Base-by-base conservation (phyloP, 2,113 vertebrate species). In the Hirundichthys speculiger region DNA sequence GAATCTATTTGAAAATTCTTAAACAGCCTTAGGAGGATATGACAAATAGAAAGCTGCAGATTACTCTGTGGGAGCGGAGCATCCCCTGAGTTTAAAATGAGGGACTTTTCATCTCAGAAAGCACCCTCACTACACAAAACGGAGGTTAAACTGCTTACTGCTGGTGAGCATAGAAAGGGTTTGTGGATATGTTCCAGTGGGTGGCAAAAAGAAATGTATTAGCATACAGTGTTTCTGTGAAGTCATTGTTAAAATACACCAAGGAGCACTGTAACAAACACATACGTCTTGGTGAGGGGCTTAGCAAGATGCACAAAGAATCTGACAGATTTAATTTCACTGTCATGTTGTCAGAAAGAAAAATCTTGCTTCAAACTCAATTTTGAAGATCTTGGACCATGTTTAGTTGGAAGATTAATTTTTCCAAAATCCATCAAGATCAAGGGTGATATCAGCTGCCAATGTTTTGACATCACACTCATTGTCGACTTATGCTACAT, bases 1-100 rank as follows among this genome's bases (percentile, higher is more conserved):
- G 71, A 50, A 85, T 83, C 68, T 80, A 76, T 58, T 13, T 22
- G 59, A 53, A 42, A 67, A 69, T 71, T 86, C 71, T 86, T 80
- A 77, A 69, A 72, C 38, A 57, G 75, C 73, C 70, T 81, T 62
- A 77, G 70, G 75, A 79, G 68, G 79, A 83, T 79, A 72, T 75
- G 82, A 81, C 75, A 86, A 88, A 89, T 49, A 80, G 65, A 87
- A 85, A 80, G 77, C 68, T 74, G 54, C 54, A 88, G 83, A 89
- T 90, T 88, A 83, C 54, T 75, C 71, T 21, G 74, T 73, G 51
- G 83, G 65, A 81, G 64, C 76, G 38, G 9, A 69, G 64, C 65
- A 30, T 87, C 65, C 77, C 70, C 53, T 50, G 64, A 78, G 84
- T 85, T 79, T 79, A 65, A 77, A 84, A 81, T 69, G 50, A 77